These are phyloP conservation scores for Phalanger gymnotis DNA, from an alignment of 2,797 vertebrate genomes.

Conservation along the genomic window DNA sequence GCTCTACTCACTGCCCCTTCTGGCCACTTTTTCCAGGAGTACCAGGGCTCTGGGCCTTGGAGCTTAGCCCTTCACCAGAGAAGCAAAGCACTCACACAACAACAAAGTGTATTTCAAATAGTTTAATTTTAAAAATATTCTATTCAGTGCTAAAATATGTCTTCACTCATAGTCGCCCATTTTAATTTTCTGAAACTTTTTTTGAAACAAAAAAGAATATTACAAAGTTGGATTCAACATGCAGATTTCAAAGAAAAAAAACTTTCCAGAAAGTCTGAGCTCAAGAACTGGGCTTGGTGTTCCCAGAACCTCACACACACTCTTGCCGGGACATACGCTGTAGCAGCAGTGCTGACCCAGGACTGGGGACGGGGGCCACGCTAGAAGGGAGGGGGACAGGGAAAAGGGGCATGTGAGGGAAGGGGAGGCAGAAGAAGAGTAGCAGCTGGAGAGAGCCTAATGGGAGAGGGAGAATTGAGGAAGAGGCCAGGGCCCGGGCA, in stretches of 20 bases:
- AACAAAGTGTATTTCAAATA: conserved; percentile 83
- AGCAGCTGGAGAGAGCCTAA: conserved; percentile 36
- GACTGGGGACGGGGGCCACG: conserved; percentile 2
- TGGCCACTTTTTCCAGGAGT: background rate
- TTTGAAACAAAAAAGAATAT: conserved; percentile 82
- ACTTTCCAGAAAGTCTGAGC: conserved; percentile 69
- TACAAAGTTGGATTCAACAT: conserved; percentile 81
- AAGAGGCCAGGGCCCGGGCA: conserved; percentile 58
- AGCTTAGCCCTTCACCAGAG: background rate
- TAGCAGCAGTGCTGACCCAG: conserved; percentile 8
- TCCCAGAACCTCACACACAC: conserved; percentile 60
- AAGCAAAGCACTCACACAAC: conserved; percentile 45
- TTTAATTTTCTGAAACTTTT: conserved; percentile 77
- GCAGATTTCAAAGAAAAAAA: conserved; percentile 78
- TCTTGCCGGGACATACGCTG: conserved; percentile 50
- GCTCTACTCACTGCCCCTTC: no score
- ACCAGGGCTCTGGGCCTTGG: background rate
- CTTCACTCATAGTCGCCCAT: conserved; percentile 80
- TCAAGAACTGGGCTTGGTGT: conserved; percentile 44
- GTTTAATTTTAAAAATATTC: conserved; percentile 89
- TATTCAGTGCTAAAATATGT: conserved; percentile 89
- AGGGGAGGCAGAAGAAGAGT: background rate
- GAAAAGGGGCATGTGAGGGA: background rate
- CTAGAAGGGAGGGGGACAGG: conserved; percentile 46
- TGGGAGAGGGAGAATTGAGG: conserved; percentile 33